Evolutionary conservation across 2,113 vertebrate genomes (phyloP).

Genomic region (Calonectris borealis): DNA sequence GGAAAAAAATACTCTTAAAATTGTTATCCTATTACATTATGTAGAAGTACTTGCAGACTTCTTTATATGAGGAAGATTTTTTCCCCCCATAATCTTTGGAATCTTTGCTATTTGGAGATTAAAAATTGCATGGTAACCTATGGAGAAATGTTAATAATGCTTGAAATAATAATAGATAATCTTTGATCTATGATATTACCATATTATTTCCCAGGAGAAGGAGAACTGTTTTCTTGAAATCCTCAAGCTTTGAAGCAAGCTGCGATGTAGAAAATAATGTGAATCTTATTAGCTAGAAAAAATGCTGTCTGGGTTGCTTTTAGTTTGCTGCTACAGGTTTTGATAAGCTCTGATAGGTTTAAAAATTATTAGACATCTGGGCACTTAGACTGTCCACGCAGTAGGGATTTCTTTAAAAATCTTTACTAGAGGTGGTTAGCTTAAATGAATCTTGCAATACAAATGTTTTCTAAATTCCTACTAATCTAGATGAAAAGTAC

Average conservation of each 20-base stretch:
- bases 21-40: neutral
- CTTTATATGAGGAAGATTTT: neutral
- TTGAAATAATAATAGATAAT: neutral
- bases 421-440: neutral
- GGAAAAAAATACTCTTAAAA: neutral
- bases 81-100: rapidly evolving
- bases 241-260: neutral
- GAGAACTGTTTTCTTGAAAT: neutral
- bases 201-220: neutral
- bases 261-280: neutral
- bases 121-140: neutral
- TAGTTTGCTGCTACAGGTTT: neutral
- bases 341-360: neutral
- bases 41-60: neutral
- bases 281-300: neutral
- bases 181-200: neutral
- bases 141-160: neutral
- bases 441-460: neutral
- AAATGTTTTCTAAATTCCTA: neutral
- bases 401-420: neutral
- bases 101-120: neutral
- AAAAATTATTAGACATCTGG: neutral
- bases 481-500: neutral
- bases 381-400: neutral
- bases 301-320: neutral